These are phyloP conservation scores for Rhyacophila evoluta DNA, from an alignment of 2,888 invertebrate genomes.

Conservation along the genomic window DNA sequence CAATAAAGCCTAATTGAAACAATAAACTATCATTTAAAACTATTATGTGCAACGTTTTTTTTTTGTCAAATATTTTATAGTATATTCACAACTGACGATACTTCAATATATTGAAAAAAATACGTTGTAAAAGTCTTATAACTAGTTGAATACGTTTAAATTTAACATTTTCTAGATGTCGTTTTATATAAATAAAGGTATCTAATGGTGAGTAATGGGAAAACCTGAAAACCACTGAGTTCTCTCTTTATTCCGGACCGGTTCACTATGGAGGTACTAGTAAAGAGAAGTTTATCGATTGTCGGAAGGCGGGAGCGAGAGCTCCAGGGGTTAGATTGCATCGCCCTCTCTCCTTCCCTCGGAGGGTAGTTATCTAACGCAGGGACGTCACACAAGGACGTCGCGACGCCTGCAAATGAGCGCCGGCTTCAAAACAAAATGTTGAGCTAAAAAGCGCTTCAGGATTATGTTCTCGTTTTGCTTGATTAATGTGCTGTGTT, in stretches of 20 bases:
- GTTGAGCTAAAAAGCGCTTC: neutral
- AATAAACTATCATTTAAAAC: too few species aligned
- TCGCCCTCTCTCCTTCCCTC: neutral
- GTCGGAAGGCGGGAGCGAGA: neutral
- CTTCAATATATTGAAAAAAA: too few species aligned
- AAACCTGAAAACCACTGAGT: neutral
- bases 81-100: too few species aligned
- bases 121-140: too few species aligned
- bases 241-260: conserved; percentile 1
- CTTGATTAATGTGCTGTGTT: neutral
- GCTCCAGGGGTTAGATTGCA: neutral
- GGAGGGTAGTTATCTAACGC: conserved; percentile 7
- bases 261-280: neutral
- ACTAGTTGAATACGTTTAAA: too few species aligned
- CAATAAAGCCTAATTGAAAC: too few species aligned
- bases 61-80: too few species aligned
- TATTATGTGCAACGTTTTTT: too few species aligned
- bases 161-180: too few species aligned
- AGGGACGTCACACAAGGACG: neutral
- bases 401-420: neutral
- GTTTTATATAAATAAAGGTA: neutral
- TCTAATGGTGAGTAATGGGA: neutral
- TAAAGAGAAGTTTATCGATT: neutral
- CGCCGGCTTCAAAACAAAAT: neutral
- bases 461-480: neutral